Base-by-base conservation (phyloP, 2,113 vertebrate species). In the Nansenia antarctica region DNA sequence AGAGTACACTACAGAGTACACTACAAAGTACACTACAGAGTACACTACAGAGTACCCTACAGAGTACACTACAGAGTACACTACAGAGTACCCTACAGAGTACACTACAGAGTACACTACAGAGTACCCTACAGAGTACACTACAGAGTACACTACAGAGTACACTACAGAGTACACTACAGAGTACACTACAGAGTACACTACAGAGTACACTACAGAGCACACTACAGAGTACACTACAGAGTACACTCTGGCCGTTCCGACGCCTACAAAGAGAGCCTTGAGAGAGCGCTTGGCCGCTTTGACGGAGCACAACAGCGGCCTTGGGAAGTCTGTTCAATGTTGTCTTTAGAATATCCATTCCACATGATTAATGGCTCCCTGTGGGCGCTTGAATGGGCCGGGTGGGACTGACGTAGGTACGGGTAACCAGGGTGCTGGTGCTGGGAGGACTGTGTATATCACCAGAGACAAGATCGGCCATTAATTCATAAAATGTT, bases 271-370 rank as follows among this genome's bases (percentile, higher is more conserved):
- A 87, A 84, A 83, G 67, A 20, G 1, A 59, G 61, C 79, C 62
- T 85, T 86, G 35, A 62, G 39, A 45, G 24, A 55, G 62, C 32
- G 27, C 31, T 29, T 52, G 64, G 29, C 31, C 42, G 49, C 5
- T 63, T 37, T 45, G 30, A 79, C 65, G 32, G 62, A 74, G 69
- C 75, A 81, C 72, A 82, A 79, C 60, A 49, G 55, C 45, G 31
- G 39, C 65, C 55, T 76, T 72, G 42, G 65, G 72, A 54, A 73
- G 76, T 71, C 63, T 69, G 72, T 77, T 82, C 78, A 84, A 75
- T 83, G 82, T 82, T 84, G 76, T 71, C 58, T 85, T 84, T 74
- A 76, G 67, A 76, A 86, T 73, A 78, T 72, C 59, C 62, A 26
- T 61, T 73, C 65, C 76, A 71, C 73, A 39, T 15, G 27, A 62